phyloP scores from a whole-genome alignment of 2,797 vertebrate species.

The Periophthalmus magnuspinnatus region DNA sequence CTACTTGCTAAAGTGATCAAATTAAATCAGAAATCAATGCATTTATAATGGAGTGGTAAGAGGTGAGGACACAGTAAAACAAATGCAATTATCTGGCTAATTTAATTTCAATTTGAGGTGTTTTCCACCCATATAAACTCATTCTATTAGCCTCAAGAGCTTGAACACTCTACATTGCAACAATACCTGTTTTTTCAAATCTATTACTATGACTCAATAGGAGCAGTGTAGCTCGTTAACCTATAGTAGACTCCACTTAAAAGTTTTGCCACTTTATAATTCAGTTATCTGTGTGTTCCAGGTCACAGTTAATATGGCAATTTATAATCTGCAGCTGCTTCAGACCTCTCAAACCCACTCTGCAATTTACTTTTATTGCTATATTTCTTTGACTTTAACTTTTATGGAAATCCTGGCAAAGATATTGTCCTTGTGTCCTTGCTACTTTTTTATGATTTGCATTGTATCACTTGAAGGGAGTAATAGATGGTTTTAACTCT shows the following conservation, averaged over 20 bases:
- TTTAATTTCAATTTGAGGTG: not conserved
- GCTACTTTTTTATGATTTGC: not conserved
- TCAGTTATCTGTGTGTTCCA: constrained; percentile 27
- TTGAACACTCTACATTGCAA: not conserved
- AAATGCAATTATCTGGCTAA: not conserved
- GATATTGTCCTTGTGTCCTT: constrained; percentile 12
- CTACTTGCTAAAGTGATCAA: not conserved
- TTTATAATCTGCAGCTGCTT: constrained; percentile 28
- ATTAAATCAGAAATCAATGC: not conserved
- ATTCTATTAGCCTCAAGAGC: not conserved
- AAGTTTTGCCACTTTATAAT: constrained; percentile 31
- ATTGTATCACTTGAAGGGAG: not conserved
- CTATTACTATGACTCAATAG: not conserved
- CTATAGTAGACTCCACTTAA: constrained; percentile 8
- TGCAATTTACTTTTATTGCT: constrained; percentile 21
- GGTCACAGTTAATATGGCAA: constrained; percentile 21
- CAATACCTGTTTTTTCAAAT: not conserved
- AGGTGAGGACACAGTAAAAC: not conserved
- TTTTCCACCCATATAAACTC: not conserved
- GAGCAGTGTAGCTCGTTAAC: constrained; percentile 18
- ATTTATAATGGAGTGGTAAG: not conserved
- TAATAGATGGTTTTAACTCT: not conserved
- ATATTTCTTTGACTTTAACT: constrained; percentile 18
- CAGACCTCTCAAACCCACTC: constrained; percentile 23
- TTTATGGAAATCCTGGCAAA: constrained; percentile 16